Conservation (phyloP, 2,113 vertebrate species). For the Aplodontia rufa region DNA sequence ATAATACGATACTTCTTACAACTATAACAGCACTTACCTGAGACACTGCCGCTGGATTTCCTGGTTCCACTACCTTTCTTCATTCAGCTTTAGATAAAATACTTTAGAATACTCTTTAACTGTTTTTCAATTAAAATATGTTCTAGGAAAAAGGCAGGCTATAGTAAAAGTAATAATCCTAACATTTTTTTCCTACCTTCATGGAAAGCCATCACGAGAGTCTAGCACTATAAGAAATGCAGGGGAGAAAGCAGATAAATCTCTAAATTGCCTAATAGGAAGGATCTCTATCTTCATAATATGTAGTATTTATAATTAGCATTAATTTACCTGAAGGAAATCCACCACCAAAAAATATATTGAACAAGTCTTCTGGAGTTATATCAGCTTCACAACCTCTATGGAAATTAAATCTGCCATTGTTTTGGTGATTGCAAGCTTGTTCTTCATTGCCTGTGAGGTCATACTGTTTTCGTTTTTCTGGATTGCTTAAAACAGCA, state of each 20-base stretch:
- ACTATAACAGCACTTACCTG: neutral
- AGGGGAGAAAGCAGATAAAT: neutral
- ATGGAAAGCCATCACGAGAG: slow-evolving; percentile 8
- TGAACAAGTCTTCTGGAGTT: slow-evolving; percentile 98
- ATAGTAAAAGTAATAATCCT: neutral
- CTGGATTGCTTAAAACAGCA: slow-evolving; percentile 95
- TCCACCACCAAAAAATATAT: slow-evolving; percentile 98
- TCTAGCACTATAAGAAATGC: neutral
- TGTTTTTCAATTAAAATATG: slow-evolving; percentile 24
- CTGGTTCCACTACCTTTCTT: neutral
- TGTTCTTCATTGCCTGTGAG: slow-evolving; percentile 93
- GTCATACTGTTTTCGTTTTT: slow-evolving; percentile 97
- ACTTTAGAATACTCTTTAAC: neutral
- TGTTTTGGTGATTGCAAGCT: slow-evolving; percentile 87
- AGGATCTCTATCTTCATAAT: neutral
- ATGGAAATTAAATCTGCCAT: slow-evolving; percentile 94
- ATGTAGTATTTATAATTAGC: slow-evolving; percentile 3
- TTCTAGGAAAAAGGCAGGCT: slow-evolving; percentile 14
- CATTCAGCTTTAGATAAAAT: slow-evolving; percentile 43
- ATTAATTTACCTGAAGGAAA: slow-evolving; percentile 93
- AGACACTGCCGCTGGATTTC: neutral
- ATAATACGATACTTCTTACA: neutral
- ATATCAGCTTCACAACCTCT: slow-evolving; percentile 96
- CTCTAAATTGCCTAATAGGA: neutral
- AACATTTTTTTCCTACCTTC: neutral